These are phyloP conservation scores for Dufourea novaeangliae DNA, from an alignment of 1,140 invertebrate genomes.

Conservation along the genomic window DNA sequence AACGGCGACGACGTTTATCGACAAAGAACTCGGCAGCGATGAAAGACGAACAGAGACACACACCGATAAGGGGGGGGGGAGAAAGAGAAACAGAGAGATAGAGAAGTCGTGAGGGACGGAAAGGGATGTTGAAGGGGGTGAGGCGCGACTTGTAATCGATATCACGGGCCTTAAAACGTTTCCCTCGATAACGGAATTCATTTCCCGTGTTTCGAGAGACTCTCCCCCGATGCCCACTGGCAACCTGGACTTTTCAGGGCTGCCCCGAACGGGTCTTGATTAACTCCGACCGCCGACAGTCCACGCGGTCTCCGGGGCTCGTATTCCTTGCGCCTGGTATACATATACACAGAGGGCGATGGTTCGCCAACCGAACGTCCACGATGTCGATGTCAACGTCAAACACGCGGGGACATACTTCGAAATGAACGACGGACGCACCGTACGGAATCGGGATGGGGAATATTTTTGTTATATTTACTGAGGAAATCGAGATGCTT, in stretches of 20 bases:
- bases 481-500: no score
- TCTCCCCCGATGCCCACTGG: conserved; percentile 1
- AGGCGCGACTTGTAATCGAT: not conserved
- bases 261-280: conserved; percentile 33
- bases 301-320: not conserved
- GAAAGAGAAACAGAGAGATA: conserved; percentile 1
- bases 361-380: not conserved
- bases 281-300: conserved; percentile 22
- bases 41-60: not conserved
- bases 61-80: not conserved
- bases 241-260: conserved; percentile 29
- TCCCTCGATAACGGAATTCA: conserved; percentile 45
- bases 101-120: not conserved
- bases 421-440: not conserved
- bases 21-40: not conserved
- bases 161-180: conserved; percentile 21
- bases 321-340: not conserved
- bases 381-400: conserved; percentile 4
- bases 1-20: conserved; percentile 3
- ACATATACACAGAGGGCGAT: no score
- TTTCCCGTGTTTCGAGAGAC: conserved; percentile 29
- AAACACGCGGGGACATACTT: not conserved
- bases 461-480: no score
- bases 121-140: not conserved
- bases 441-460: not conserved